phyloP scores from a whole-genome alignment of 2,113 vertebrate species.

The Plestiodon gilberti region DNA sequence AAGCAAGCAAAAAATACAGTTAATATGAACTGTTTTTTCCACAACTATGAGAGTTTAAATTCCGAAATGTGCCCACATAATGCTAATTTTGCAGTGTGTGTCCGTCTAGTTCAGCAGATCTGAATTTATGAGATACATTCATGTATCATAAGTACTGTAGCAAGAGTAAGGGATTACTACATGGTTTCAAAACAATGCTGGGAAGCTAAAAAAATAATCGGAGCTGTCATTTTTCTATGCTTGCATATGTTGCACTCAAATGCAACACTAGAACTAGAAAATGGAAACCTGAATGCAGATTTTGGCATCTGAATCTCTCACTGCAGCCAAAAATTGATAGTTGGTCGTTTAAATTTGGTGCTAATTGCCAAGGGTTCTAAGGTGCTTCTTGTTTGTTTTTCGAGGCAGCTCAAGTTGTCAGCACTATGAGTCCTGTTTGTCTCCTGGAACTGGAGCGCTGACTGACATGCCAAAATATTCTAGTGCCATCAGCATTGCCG shows the following conservation, averaged over 20 bases:
- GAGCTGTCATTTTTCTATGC: constrained; percentile 39
- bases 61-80: constrained; percentile 29
- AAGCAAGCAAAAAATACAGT: neutral
- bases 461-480: constrained; percentile 57
- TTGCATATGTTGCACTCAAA: neutral
- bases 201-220: constrained; percentile 35
- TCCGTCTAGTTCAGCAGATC: constrained; percentile 39
- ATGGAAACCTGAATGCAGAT: neutral
- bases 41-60: constrained; percentile 17
- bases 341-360: constrained; percentile 59
- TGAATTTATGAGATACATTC: constrained; percentile 14
- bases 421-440: constrained; percentile 6
- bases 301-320: neutral
- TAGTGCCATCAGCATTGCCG: constrained; percentile 33
- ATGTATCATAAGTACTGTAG: constrained; percentile 45
- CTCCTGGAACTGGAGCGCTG: constrained; percentile 6
- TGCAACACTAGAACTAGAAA: constrained; percentile 37
- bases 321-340: neutral
- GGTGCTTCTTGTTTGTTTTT: neutral
- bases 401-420: constrained; percentile 13
- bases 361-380: constrained; percentile 64
- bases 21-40: constrained; percentile 39
- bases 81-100: neutral
- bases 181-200: constrained; percentile 33
- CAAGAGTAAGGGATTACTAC: constrained; percentile 25